These are phyloP conservation scores for Istiophorus platypterus DNA, from an alignment of 2,113 vertebrate species.

Conservation along the genomic window DNA sequence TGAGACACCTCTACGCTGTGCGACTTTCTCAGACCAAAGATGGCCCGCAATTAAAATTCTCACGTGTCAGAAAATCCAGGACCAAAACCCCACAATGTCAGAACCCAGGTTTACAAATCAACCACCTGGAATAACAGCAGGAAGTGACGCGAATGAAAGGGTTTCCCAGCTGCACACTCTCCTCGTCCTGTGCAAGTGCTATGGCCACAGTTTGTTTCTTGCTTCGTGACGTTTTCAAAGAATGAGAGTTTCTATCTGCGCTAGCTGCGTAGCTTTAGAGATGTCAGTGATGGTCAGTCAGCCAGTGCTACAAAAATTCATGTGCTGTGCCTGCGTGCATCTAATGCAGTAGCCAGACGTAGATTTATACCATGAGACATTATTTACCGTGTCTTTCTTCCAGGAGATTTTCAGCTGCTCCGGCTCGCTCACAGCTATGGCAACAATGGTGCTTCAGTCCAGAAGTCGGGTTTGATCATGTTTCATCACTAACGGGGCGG, in stretches of 20 bases:
- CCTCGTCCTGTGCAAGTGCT: too few species aligned
- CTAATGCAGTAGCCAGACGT: background rate
- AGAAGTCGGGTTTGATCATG: slow-evolving; percentile 45
- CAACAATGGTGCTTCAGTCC: slow-evolving; percentile 42
- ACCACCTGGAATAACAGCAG: too few species aligned
- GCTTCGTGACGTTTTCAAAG: too few species aligned
- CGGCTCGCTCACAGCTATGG: slow-evolving; percentile 33
- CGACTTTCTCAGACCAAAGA: background rate
- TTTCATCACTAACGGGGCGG: slow-evolving; percentile 35
- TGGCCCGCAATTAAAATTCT: background rate
- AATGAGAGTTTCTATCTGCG: too few species aligned
- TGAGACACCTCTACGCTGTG: background rate
- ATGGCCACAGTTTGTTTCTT: too few species aligned
- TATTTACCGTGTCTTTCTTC: slow-evolving; percentile 34
- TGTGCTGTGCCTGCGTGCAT: background rate
- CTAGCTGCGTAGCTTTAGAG: too few species aligned
- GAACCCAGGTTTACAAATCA: background rate
- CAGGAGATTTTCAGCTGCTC: slow-evolving; percentile 16
- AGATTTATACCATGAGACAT: slow-evolving; percentile 2
- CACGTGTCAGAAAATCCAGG: background rate
- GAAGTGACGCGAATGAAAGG: too few species aligned
- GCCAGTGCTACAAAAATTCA: too few species aligned
- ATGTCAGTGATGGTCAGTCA: too few species aligned
- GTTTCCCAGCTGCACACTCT: too few species aligned
- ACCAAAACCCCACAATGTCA: background rate